phyloP scores from a whole-genome alignment of 2,888 invertebrate genomes.

The Oasisia sp. region DNA sequence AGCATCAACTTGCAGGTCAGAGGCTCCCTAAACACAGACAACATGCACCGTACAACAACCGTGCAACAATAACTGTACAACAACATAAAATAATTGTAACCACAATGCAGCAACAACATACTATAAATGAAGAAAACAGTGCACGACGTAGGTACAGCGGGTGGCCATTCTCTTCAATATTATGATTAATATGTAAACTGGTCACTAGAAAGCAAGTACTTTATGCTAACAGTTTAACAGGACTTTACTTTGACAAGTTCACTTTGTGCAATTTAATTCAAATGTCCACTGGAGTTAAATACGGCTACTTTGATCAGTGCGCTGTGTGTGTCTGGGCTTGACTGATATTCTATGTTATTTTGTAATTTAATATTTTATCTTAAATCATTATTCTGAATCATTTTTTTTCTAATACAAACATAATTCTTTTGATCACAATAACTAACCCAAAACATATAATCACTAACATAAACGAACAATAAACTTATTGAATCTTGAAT shows the following conservation, averaged over 20 bases:
- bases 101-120: not conserved
- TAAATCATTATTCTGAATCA: too few species aligned
- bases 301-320: too few species aligned
- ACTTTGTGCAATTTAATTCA: not conserved
- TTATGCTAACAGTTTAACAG: not conserved
- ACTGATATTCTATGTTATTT: too few species aligned
- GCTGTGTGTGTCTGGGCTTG: too few species aligned
- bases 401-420: not conserved
- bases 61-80: not conserved
- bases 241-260: not conserved
- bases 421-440: not conserved
- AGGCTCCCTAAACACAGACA: constrained; percentile 10
- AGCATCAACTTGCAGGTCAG: not conserved
- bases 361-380: too few species aligned
- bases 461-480: too few species aligned
- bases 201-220: not conserved
- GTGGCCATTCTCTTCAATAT: not conserved
- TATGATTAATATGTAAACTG: not conserved
- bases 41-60: not conserved
- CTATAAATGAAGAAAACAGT: not conserved
- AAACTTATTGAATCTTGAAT: too few species aligned
- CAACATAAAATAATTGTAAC: not conserved
- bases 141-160: not conserved
- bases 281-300: not conserved
- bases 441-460: not conserved